These are phyloP conservation scores for Albula goreensis DNA, from an alignment of 2,113 vertebrate species.

Conservation along the genomic window DNA sequence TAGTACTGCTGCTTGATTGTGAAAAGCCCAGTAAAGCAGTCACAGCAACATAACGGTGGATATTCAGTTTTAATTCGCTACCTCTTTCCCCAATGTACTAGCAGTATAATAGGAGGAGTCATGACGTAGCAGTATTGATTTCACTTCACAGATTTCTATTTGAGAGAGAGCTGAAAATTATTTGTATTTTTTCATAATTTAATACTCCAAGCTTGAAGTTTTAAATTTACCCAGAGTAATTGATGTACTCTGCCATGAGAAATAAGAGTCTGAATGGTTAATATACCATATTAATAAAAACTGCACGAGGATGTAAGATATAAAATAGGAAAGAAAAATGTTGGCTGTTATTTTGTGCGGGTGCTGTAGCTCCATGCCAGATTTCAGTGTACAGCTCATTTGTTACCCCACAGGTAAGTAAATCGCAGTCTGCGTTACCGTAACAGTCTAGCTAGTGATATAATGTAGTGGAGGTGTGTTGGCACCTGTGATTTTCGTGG, in stretches of 20 bases:
- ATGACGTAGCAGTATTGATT: neutral
- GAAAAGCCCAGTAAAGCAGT: neutral
- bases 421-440: neutral
- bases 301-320: neutral
- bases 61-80: neutral
- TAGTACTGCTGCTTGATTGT: neutral
- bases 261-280: neutral
- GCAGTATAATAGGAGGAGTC: neutral
- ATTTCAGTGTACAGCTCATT: neutral
- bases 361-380: neutral
- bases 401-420: neutral
- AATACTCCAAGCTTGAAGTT: neutral
- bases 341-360: neutral
- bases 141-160: neutral
- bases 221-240: neutral
- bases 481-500: neutral
- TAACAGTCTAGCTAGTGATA: neutral
- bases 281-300: neutral
- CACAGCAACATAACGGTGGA: neutral
- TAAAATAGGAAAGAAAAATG: neutral
- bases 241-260: neutral
- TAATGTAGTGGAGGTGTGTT: neutral
- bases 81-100: neutral
- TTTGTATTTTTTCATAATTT: neutral
- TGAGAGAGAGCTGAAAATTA: neutral